These are phyloP conservation scores for Drosophila hawaiiensis DNA, from an alignment of 2,888 invertebrate species.

Conservation along the genomic window DNA sequence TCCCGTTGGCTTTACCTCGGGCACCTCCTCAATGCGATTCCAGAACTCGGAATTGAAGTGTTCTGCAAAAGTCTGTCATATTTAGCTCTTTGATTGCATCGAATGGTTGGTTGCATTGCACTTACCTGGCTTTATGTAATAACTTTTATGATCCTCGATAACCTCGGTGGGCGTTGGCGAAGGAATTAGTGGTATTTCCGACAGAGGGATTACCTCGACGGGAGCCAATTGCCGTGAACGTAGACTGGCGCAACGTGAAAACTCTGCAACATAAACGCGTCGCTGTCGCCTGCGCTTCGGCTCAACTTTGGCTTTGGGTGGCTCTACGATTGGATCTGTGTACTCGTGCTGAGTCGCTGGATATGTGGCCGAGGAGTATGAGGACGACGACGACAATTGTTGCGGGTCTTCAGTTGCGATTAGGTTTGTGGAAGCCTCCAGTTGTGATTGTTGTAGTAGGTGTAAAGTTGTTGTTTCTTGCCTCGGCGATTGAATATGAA, in stretches of 20 bases:
- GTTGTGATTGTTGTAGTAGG: conserved; percentile 2
- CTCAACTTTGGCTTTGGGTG: conserved; percentile 13
- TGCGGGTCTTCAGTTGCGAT: conserved; percentile 2
- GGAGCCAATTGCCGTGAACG: conserved; percentile 47
- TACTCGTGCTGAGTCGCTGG: conserved; percentile 33
- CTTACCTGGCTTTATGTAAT: conserved; percentile 48
- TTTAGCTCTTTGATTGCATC: not conserved
- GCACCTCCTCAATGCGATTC: conserved; percentile 63
- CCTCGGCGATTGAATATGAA: not conserved
- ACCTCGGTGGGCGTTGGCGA: conserved; percentile 53
- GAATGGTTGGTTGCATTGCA: not conserved
- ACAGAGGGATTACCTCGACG: conserved; percentile 6
- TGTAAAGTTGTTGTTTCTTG: conserved; percentile 3
- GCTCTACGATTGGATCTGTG: conserved; percentile 42
- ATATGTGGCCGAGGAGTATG: conserved; percentile 25
- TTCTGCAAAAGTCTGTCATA: conserved; percentile 29
- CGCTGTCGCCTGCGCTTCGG: conserved; percentile 53
- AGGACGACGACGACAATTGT: not conserved
- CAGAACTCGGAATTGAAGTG: conserved; percentile 52
- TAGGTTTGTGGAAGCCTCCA: conserved; percentile 31
- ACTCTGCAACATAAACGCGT: conserved; percentile 60
- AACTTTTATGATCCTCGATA: conserved; percentile 38
- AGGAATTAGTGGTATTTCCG: conserved; percentile 17
- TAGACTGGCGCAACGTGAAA: conserved; percentile 57
- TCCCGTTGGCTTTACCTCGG: conserved; percentile 49